Evolutionary conservation across 2,888 invertebrate species (phyloP), one percentile per base, ranked within the genome.

Genomic region (Carpatolechia fugitivella): DNA sequence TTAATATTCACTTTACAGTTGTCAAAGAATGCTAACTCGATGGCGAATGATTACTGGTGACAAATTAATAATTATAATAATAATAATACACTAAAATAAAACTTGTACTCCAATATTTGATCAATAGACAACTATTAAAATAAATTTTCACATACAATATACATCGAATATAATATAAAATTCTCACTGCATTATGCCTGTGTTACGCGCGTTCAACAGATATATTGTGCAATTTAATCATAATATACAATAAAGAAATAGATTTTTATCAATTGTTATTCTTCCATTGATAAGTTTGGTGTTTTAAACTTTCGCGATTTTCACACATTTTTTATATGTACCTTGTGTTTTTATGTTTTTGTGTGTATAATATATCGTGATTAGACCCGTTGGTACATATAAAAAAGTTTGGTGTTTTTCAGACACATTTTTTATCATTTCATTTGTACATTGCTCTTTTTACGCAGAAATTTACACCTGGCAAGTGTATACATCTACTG

Each of bases 151-250:
- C 80, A 80, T 82, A 80, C 76, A 82, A 83, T 81, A 80, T 82
- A 85, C 83, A 84, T 76, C 71, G 77, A 83, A 80, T 82, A 82
- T 77, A 76, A 78, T 82, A 84, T 82, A 80, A 83, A 81, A 80
- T 74, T 77, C 68, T 74, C 68, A 69, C 68, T 72, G 73, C 61
- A 69, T 65, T 72, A 67, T 16, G 66, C 61, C 61, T 55, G 59
- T 57, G 56, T 64, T 65, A 66, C 55, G 54, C 59, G 56, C 41
- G 33, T 20, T 8, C 11, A 33, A 33, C 16, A 16, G 13, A 11
- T 29, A 44, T n/a, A 20, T 5, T 44, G 20, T 44, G 40, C 18
- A 20, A 20, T 24, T 44, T n/a, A 29, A 41, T 18, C n/a, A 8
- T n/a, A 41, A 11, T 41, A n/a, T 41, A 41, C 20, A 41, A n/a